Evolutionary conservation across 2,797 vertebrate species (phyloP).

Genomic region (Scleropages formosus): DNA sequence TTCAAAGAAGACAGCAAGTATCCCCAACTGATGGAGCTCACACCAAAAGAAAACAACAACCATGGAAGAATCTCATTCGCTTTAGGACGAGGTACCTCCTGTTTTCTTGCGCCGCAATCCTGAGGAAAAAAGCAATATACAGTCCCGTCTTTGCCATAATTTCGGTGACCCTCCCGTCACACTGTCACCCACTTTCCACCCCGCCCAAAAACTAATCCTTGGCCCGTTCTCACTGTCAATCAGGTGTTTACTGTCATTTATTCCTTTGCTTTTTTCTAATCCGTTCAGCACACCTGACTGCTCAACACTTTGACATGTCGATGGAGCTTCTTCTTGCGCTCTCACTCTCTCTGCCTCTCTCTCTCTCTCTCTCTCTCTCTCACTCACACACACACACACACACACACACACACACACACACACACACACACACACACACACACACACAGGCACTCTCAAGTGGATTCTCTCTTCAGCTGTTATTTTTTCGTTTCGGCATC

Average conservation of each 20-base stretch:
- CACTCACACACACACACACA: neutral
- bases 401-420: constrained; percentile 8
- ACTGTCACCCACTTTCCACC: constrained; percentile 16
- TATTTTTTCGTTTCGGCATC: constrained; percentile 42
- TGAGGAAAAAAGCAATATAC: constrained; percentile 45
- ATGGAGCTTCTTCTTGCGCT: constrained; percentile 42
- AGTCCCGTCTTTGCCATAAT: constrained; percentile 8
- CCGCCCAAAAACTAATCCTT: constrained; percentile 35
- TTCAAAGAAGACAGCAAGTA: constrained; percentile 74
- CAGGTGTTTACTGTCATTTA: constrained; percentile 78
- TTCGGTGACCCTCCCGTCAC: constrained; percentile 19
- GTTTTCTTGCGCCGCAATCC: constrained; percentile 52
- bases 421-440: neutral
- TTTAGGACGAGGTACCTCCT: constrained; percentile 43
- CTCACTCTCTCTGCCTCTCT: constrained; percentile 35
- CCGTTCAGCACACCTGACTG: constrained; percentile 73
- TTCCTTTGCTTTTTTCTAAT: constrained; percentile 70
- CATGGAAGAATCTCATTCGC: constrained; percentile 63
- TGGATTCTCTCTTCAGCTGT: constrained; percentile 58
- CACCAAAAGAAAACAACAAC: constrained; percentile 74
- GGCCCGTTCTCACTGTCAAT: constrained; percentile 66
- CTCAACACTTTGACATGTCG: constrained; percentile 64
- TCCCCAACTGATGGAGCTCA: constrained; percentile 71
- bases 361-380: neutral
- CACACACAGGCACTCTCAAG: constrained; percentile 33